Percentiles rank a stretch among this genome's conserved stretches.
These are phyloP conservation scores for Oncorhynchus mykiss DNA, from an alignment of 2,113 vertebrate genomes.

Conservation along the genomic window DNA sequence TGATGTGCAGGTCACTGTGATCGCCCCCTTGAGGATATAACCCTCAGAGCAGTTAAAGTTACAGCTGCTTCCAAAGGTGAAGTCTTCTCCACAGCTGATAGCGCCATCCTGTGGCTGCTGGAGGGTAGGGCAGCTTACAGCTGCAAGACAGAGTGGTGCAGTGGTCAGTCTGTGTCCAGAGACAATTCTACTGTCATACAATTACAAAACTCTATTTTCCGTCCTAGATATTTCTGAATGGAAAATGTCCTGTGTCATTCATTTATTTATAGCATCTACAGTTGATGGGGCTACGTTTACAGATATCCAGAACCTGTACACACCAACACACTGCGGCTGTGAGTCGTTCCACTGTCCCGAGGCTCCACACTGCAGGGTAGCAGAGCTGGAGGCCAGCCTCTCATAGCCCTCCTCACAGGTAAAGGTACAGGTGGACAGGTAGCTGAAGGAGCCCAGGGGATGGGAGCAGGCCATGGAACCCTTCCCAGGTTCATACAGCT, in stretches of 20 bases:
- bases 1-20: constrained; percentile 38
- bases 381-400: constrained; percentile 23
- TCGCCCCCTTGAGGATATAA: constrained; percentile 52
- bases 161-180: not conserved
- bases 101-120: constrained; percentile 48
- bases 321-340: constrained; percentile 60
- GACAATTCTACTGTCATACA: not conserved
- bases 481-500: constrained; percentile 26
- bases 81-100: constrained; percentile 70
- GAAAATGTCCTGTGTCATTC: not conserved
- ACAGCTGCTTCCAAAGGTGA: constrained; percentile 69
- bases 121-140: constrained; percentile 54
- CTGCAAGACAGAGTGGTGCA: constrained; percentile 45
- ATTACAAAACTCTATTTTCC: not conserved
- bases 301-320: constrained; percentile 18
- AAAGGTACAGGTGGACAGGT: constrained; percentile 61
- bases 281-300: not conserved
- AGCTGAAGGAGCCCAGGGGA: constrained; percentile 54
- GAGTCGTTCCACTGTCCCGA: constrained; percentile 62
- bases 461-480: constrained; percentile 47
- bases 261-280: not conserved
- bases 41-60: constrained; percentile 56
- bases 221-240: not conserved
- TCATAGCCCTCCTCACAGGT: constrained; percentile 65
- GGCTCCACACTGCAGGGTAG: constrained; percentile 53